These are phyloP conservation scores for Coecobrya sp. DNA, from an alignment of 2,888 invertebrate species.

Conservation along the genomic window DNA sequence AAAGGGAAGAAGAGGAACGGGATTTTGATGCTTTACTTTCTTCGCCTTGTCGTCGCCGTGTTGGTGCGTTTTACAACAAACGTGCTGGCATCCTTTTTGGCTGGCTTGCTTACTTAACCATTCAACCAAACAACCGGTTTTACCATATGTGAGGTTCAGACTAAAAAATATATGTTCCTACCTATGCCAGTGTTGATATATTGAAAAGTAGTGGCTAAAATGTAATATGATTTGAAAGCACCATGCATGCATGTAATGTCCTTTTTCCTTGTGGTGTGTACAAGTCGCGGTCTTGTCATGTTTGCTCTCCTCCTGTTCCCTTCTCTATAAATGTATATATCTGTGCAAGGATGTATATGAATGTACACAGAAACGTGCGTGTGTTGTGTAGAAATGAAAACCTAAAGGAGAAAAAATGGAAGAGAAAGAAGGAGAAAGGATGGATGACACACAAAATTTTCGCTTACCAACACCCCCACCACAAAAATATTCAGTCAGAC, in stretches of 20 bases:
- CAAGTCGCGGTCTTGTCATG: background rate
- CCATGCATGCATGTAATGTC: slow-evolving; percentile 31
- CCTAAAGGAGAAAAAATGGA: background rate
- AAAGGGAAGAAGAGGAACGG: background rate
- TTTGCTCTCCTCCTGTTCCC: background rate
- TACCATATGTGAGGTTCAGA: slow-evolving; percentile 49
- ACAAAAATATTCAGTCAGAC: background rate
- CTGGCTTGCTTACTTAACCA: slow-evolving; percentile 63
- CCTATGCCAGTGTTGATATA: background rate
- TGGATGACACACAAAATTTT: slow-evolving; percentile 25
- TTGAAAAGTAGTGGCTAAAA: background rate
- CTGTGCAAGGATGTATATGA: background rate
- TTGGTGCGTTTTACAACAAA: slow-evolving; percentile 25
- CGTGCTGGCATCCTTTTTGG: background rate
- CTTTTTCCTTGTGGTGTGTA: background rate
- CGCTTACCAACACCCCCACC: slow-evolving; percentile 14
- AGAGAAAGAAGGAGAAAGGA: slow-evolving; percentile 2
- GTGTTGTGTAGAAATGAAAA: slow-evolving; percentile 14
- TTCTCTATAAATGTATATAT: background rate
- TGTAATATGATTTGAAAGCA: slow-evolving; percentile 1
- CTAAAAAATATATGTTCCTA: background rate
- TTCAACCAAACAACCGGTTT: slow-evolving; percentile 66
- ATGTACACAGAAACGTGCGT: background rate
- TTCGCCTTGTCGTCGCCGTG: background rate
- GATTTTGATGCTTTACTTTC: slow-evolving; percentile 45